phyloP scores from a whole-genome alignment of 2,113 vertebrate species.

The Patagioenas fasciata region DNA sequence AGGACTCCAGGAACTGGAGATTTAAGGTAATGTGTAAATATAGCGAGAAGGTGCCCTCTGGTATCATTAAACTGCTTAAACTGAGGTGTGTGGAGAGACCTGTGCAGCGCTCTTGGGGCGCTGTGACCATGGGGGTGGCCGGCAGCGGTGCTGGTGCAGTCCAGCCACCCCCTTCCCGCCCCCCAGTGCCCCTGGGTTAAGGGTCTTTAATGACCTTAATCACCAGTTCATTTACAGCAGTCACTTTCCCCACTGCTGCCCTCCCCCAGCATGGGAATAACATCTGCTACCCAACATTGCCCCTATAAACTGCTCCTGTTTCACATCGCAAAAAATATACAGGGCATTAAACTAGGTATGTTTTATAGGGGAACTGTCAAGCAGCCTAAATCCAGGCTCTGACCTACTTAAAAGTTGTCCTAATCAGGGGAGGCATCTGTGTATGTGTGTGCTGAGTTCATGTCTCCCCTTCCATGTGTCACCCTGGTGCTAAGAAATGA shows the following conservation, averaged over 20 bases:
- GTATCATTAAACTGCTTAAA: neutral
- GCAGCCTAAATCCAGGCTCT: slow-evolving; percentile 34
- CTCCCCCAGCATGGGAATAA: neutral
- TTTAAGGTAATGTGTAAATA: neutral
- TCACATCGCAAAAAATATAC: slow-evolving; percentile 33
- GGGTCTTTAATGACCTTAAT: slow-evolving; percentile 50
- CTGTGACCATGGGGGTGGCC: neutral
- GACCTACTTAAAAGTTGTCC: slow-evolving; percentile 66
- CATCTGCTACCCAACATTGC: slow-evolving; percentile 46
- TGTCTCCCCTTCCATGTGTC: slow-evolving; percentile 32
- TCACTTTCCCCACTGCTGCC: slow-evolving; percentile 11
- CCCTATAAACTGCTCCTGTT: slow-evolving; percentile 31
- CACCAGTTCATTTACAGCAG: slow-evolving; percentile 40
- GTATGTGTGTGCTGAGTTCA: slow-evolving; percentile 31
- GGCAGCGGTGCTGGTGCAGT: neutral
- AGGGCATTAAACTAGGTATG: slow-evolving; percentile 39
- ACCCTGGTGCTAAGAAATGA: neutral
- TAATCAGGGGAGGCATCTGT: slow-evolving; percentile 38
- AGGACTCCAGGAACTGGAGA: neutral
- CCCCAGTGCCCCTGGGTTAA: neutral
- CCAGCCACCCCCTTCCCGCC: neutral
- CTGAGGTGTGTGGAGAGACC: neutral
- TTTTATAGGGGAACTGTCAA: slow-evolving; percentile 59
- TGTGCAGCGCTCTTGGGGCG: neutral
- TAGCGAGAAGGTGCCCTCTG: neutral